Evolutionary conservation across 2,888 invertebrate species (phyloP), one percentile per base, ranked within the genome.

Genomic region (Synergus umbraculus): DNA sequence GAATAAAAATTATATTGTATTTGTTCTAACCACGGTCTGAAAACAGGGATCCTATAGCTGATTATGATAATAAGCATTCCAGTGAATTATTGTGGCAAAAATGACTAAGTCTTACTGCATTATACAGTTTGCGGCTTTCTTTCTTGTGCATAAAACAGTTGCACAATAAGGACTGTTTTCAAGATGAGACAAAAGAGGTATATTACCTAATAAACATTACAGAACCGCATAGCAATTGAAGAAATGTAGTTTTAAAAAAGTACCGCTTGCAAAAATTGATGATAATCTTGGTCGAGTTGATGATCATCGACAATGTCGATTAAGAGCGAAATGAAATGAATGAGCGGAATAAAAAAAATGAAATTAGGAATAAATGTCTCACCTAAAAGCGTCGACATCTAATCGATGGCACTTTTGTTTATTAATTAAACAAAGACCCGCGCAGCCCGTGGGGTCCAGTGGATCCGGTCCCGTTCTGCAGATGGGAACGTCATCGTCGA

Each of bases 391-490:
- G 76, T 92, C 90, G 12, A 88, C 85, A 46, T 92, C 92, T 22
- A 93, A 87, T 77, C 91, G 91, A 85, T 92, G 92, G 86, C 93
- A 93, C 84, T 90, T 91, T 81, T 93, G 92, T 77, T 88, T 90
- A 79, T 90, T 90, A 54, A 91, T 88, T 54, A 89, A 84, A 82
- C 93, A 93, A 44, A 92, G 88, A 3, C 93, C 93, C 12, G 90
- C 92, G 82, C 93, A 93, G 80, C 95, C 95, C 85, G 95, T 95
- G 3, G 94, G 94, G 88, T 95, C 95, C 13, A 93, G 91, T 4
- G 90, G 89, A 88, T 95, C 95, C 22, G 91, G 86, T 8, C 94
- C 92, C 60, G 88, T 88, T 86, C 93, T 93, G 89, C 95, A 95
- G 69, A 93, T 92, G 4, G 95, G 94, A 69, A 93, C 93, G 76